These are phyloP conservation scores for Blastobasis lacticolella DNA, from an alignment of 2,888 invertebrate genomes.

Conservation along the genomic window DNA sequence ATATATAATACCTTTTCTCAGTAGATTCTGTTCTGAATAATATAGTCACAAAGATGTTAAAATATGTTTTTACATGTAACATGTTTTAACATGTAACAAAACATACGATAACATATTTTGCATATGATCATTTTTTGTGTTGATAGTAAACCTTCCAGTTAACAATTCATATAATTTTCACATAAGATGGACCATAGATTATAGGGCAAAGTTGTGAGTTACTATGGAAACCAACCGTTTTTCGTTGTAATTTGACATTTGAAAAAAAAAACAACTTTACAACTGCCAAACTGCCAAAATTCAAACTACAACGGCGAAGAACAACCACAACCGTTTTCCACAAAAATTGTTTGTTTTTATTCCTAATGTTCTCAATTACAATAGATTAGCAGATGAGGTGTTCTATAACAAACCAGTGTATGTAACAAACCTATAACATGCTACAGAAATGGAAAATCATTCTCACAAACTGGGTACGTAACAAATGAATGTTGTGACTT, in stretches of 20 bases:
- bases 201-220: neutral
- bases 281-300: conserved; percentile 19
- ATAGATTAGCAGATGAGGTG: conserved; percentile 6
- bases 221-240: neutral
- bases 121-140: too few relatives aligned
- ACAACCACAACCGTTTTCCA: conserved; percentile 30
- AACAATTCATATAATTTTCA: neutral
- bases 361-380: conserved; percentile 14
- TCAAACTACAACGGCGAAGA: conserved; percentile 57
- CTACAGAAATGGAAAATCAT: conserved; percentile 60
- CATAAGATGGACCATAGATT: neutral
- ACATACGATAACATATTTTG: too few relatives aligned
- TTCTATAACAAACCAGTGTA: neutral
- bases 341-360: conserved; percentile 40
- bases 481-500: neutral
- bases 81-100: too few relatives aligned
- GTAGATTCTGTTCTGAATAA: too few relatives aligned
- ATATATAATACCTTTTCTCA: too few relatives aligned
- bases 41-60: too few relatives aligned
- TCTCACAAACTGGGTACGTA: conserved; percentile 59
- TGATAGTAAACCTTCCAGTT: too few relatives aligned
- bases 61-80: too few relatives aligned
- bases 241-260: neutral
- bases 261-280: conserved; percentile 20
- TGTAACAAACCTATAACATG: conserved; percentile 30